These are phyloP conservation scores for Lamellibrachia columna DNA, from an alignment of 2,888 invertebrate genomes.

Conservation along the genomic window DNA sequence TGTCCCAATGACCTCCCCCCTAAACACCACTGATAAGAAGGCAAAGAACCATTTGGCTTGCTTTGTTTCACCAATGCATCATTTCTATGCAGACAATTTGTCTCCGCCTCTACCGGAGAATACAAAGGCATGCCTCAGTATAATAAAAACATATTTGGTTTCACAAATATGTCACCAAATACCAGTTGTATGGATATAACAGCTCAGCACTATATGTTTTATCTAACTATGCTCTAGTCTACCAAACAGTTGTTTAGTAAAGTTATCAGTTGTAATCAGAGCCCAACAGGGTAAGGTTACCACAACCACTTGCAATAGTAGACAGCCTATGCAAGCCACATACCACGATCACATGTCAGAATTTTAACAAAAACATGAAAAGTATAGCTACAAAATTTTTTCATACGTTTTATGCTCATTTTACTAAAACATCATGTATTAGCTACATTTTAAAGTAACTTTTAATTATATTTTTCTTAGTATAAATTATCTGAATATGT, in stretches of 20 bases:
- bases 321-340: background rate
- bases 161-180: conserved; percentile 2
- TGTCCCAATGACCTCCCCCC: no score
- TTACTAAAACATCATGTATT: no score
- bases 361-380: no score
- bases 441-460: no score
- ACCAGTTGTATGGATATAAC: background rate
- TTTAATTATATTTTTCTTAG: no score
- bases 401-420: no score
- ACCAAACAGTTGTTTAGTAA: background rate
- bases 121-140: background rate
- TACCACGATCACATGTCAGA: no score
- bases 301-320: background rate
- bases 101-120: background rate
- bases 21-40: background rate
- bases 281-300: background rate
- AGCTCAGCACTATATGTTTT: conserved; percentile 16
- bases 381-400: no score
- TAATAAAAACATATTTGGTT: background rate
- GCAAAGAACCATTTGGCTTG: background rate
- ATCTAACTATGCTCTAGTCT: background rate
- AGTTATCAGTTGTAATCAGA: background rate
- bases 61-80: background rate
- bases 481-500: no score
- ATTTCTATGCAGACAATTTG: background rate